Base-by-base conservation (phyloP, 2,113 vertebrate genomes). In the Baryphthengus martii region DNA sequence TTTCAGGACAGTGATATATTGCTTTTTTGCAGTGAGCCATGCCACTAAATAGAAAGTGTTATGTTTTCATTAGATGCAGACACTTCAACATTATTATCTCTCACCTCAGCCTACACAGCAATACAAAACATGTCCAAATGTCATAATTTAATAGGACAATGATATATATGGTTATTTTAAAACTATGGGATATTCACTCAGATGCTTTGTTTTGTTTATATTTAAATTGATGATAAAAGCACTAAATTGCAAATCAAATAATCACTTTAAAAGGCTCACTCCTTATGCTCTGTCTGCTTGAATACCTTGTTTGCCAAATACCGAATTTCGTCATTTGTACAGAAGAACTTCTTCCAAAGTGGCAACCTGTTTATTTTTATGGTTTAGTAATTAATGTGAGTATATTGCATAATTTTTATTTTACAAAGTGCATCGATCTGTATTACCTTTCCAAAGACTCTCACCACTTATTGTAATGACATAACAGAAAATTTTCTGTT, bases 61-160 rank as follows among this genome's bases (percentile, higher is more conserved):
- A 92, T 88, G 78, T 96, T 97, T 96, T 91, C 94, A 96, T 96
- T 95, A 97, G 45, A 45, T 74, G 59, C n/a, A 65, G 88, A 81
- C 49, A 47, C 49, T 90, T 95, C 75, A 85, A 28, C 49, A 24
- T 77, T 84, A 84, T 84, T 78, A 63, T 79, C 58, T 93, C 81
- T 90, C 76, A 80, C 84, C 73, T 88, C 35, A 35, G 44, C 73
- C 71, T 87, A 24, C 63, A 74, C 15, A 56, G 28, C 53, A 76
- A 76, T 91, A 62, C 15, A 94, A 88, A 95, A 83, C 20, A 18
- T 26, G 40, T 61, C 55, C 47, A 91, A 88, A 87, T 85, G 53
- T 79, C 55, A 58, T 82, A 4, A 65, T 87, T 78, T 73, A 83
- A 56, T 77, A 65, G 49, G 17, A 7, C 29, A 70, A 7, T 78